Evolutionary conservation across 2,888 invertebrate species (phyloP), one percentile per base, ranked within the genome.

Genomic region (Drosophila pseudotalamancana): DNA sequence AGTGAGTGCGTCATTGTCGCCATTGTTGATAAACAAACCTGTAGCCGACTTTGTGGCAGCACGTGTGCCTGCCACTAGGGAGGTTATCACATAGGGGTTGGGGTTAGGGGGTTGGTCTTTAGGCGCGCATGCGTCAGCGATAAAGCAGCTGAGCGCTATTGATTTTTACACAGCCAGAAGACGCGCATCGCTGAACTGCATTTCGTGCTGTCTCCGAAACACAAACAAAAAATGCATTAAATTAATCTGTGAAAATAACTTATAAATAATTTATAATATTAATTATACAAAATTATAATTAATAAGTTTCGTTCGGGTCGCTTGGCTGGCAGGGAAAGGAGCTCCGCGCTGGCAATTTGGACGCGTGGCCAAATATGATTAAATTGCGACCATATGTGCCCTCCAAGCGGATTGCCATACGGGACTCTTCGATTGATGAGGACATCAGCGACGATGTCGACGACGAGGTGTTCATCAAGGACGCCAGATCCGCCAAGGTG

Each of bases 401-500:
- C 72, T 92, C 94, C 82, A 93, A 93, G 80, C 93, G 93, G 74
- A 92, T 94, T 50, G 93, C 94, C 75, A 93, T 95, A 39, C 92
- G 94, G 67, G 95, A 95, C 89, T 95, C 86, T 6, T 80, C 94
- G 78, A 92, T 94, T 66, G 95, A 95, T 80, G 95, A 95, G 75
- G 95, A 95, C 69, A 93, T 94, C 70, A 92, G 95, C 76, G 95
- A 95, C 80, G 95, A 95, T 90, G 94, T 95, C 11, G 95, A 95
- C 81, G 95, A 95, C 89, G 95, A 95, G 89, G 95, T 95, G 14
- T 95, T 95, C 87, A 95, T 95, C 73, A 92, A 95, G 65, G 95
- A 95, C 91, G 95, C 95, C 14, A 93, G 94, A 88, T 94, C 93
- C 76, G 93, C 94, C 42, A 94, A 94, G 90, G 93, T 93, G 40